Base-by-base conservation (phyloP, 1,140 invertebrate genomes). In the Bombus soroeensis region DNA sequence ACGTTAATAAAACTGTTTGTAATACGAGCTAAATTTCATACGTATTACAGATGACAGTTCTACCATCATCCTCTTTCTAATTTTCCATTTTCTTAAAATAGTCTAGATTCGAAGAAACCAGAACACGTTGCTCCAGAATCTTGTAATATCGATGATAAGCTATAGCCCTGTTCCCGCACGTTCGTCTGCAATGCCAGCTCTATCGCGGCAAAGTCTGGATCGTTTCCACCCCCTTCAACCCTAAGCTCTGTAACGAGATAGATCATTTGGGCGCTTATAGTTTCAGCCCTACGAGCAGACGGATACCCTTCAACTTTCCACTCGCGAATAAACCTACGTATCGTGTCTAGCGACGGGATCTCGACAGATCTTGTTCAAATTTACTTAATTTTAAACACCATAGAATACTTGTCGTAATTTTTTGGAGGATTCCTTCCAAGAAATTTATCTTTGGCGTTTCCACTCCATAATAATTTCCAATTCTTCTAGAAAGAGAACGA, bases 191-290 rank as follows among this genome's bases (percentile, higher is more conserved):
- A 94, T 94, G 89, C 89, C 91, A 87, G 87, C 87, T 90, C 86
- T 91, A 92, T 92, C 92, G 90, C 84, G 81, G 88, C 79, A 73
- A 91, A 88, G 89, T 92, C 91, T 92, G 89, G 78, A 93, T 93
- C 90, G 92, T 90, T 93, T 93, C 90, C 87, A 91, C 89, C 92
- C 92, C 92, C 92, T 92, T 85, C 90, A 85, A 85, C 68, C 81
- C 91, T 94, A 94, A 95, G 91, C 94, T 91, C 92, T 92, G 92
- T 95, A 95, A 94, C 93, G 93, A 93, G 93, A 93, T 93, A 92
- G 92, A 93, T 94, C 91, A 93, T 94, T 94, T 91, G 89, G 88
- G 91, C 84, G 92, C 90, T 92, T 90, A 91, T 87, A 90, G 90
- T 91, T 91, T 86, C 89, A 86, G 72, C 87, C 75, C 57, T 18